phyloP scores from a whole-genome alignment of 2,797 vertebrate genomes.

The Rhinichthys osculus region DNA sequence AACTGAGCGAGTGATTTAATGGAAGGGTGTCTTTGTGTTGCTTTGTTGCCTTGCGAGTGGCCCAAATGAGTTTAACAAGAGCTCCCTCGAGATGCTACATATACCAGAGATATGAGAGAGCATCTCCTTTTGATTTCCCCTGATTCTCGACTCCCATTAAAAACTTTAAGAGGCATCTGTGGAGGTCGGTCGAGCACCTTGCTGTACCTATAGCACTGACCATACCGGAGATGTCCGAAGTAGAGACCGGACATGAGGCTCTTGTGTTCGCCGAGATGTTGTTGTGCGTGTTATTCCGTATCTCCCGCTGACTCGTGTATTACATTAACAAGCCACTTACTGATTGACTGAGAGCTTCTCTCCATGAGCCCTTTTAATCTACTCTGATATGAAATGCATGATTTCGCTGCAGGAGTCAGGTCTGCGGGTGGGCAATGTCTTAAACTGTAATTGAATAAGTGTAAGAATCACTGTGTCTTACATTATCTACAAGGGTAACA shows the following conservation, averaged over 20 bases:
- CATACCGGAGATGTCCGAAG: not conserved
- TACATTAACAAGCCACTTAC: slow-evolving; percentile 70
- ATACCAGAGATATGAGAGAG: slow-evolving; percentile 67
- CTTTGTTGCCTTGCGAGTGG: slow-evolving; percentile 60
- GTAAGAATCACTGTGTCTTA: slow-evolving; percentile 58
- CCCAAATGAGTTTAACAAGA: slow-evolving; percentile 68
- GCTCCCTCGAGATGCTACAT: slow-evolving; percentile 65
- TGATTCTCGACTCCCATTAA: slow-evolving; percentile 69
- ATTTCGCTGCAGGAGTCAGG: slow-evolving; percentile 63
- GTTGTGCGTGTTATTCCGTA: slow-evolving; percentile 60
- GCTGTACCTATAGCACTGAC: slow-evolving; percentile 46
- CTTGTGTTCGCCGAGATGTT: not conserved
- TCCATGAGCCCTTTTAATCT: slow-evolving; percentile 79
- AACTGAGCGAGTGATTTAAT: slow-evolving; percentile 69
- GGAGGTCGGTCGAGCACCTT: slow-evolving; percentile 43
- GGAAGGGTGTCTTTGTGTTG: slow-evolving; percentile 61
- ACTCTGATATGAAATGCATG: slow-evolving; percentile 74
- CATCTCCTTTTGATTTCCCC: slow-evolving; percentile 73
- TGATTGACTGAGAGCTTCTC: slow-evolving; percentile 78
- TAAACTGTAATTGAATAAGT: slow-evolving; percentile 66
- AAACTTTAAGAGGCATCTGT: slow-evolving; percentile 60
- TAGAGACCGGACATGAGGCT: not conserved
- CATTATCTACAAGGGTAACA: slow-evolving; percentile 55
- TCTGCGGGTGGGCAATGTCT: slow-evolving; percentile 63
- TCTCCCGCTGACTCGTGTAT: slow-evolving; percentile 71